Evolutionary conservation across 2,888 invertebrate species (phyloP), one percentile per base, ranked within the genome.

Genomic region (Liodrosophila aerea): DNA sequence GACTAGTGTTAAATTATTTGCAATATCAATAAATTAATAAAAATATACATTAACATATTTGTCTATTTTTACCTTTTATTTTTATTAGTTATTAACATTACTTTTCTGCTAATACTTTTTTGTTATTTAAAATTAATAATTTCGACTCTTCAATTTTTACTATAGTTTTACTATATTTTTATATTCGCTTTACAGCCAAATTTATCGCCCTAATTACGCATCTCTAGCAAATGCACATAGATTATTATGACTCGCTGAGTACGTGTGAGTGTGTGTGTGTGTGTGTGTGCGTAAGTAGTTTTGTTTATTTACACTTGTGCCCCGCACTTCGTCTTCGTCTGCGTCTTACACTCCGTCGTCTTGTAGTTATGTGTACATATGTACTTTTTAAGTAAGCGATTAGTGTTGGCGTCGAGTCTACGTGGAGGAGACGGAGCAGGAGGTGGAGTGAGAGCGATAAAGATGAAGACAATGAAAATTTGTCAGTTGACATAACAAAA

Each of bases 301-400:
- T 73, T 69, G 78, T 82, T 69, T 77, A 68, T 82, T 76, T 72
- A 69, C 80, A 62, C 69, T 78, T 67, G 61, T 57, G 54, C 50
- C 39, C 22, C 22, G 22, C 2, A 22, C 22, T 22, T 22, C 22
- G 22, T 22, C 22, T 5, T 5, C 49, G 41, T 44, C 51, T 62
- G 29, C n/a, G 11, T 5, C 13, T 11, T 12, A n/a, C 11, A 3
- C 12, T 39, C 9, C 50, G 30, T 36, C 22, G 15, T 4, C 22
- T 22, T 22, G 12, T 18, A 37, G 44, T 33, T 12, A 7, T 37
- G 30, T 44, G 44, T 8, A 62, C 45, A 56, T 41, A 45, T 59
- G 50, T 64, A 31, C 47, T 71, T 80, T 77, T 76, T 74, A 77
- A 84, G 68, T 68, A 73, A 76, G 82, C 74, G 81, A 80, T 84